phyloP scores from a whole-genome alignment of 2,113 vertebrate genomes.

The Orthonyx spaldingii region DNA sequence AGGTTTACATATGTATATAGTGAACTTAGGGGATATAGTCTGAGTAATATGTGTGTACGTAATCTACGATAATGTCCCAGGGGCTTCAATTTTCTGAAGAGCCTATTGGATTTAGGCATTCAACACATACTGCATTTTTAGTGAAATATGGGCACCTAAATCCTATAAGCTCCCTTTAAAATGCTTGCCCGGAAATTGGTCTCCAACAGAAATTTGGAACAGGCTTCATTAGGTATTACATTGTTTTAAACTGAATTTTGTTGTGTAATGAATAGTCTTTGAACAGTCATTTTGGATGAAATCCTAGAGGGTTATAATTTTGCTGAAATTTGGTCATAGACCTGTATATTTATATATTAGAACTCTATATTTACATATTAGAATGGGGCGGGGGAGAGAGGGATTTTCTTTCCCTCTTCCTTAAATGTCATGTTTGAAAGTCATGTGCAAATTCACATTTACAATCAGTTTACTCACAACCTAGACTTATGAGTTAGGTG shows the following conservation, averaged over 20 bases:
- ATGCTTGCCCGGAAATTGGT: slow-evolving; percentile 21
- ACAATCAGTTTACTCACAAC: not conserved
- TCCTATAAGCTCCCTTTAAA: slow-evolving; percentile 22
- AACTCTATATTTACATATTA: not conserved
- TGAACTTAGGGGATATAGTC: slow-evolving; percentile 17
- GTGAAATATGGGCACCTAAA: slow-evolving; percentile 39
- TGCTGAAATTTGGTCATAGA: not conserved
- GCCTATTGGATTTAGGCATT: slow-evolving; percentile 42
- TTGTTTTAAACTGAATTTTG: slow-evolving; percentile 35
- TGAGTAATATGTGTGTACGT: slow-evolving; percentile 38
- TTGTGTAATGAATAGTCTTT: slow-evolving; percentile 1
- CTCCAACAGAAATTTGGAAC: not conserved
- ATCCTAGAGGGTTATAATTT: not conserved
- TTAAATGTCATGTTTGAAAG: not conserved
- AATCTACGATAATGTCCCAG: slow-evolving; percentile 17
- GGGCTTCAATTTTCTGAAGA: slow-evolving; percentile 40
- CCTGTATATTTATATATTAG: not conserved
- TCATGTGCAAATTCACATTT: not conserved
- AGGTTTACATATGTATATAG: slow-evolving; percentile 57
- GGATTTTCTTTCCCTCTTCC: not conserved
- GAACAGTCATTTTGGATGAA: not conserved
- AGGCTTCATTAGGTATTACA: not conserved
- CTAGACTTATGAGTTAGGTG: not conserved
- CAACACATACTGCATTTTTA: slow-evolving; percentile 2
- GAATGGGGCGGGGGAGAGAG: not conserved